Base-by-base conservation (phyloP, 2,797 vertebrate genomes). In the Dicrostonyx torquatus region DNA sequence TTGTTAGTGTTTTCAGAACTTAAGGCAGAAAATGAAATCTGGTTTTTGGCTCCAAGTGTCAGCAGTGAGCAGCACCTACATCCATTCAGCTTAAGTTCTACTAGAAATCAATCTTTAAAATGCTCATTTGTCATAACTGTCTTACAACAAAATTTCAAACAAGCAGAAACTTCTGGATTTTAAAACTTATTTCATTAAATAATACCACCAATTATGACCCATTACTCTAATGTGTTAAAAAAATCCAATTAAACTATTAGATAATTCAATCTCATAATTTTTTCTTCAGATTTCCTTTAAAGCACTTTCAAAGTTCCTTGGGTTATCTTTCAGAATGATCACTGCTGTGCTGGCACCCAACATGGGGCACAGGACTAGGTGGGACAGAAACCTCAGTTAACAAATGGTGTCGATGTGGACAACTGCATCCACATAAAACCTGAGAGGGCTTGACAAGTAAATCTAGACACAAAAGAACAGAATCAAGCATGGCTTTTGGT, bases 221-320 rank as follows among this genome's bases (percentile, higher is more conserved):
- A 64, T 70, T 87, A 43, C 5, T n/a, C 20, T 64, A 43, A 43
- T 0, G 6, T 48, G 58, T 14, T 29, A 58, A 22, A 37, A 72
- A 75, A 78, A 18, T n/a, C 5, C 5, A 83, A 68, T 40, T 85
- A 50, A 73, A 91, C 60, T 70, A 73, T 31, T n/a, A 86, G 85
- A 62, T 20, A 48, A 82, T 77, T 22, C 13, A 93, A 76, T 72
- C 34, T 31, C 45, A 93, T 55, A 55, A 17, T 34, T 66, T 86
- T 84, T 70, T 87, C 64, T 90, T 90, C 82, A 10, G 62, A 34
- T 79, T 83, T 76, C 60, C n/a, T 93, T 26, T 76, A 93, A 93
- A 13, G 3, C 2, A 55, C 22, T 79, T 76, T 50, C 37, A 40
- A 93, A 77, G 14, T 66, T 76, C 72, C 17, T 78, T 31, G 68